phyloP scores from a whole-genome alignment of 53 echinoderm and acorn worm genomes.

The Antedon mediterranea region DNA sequence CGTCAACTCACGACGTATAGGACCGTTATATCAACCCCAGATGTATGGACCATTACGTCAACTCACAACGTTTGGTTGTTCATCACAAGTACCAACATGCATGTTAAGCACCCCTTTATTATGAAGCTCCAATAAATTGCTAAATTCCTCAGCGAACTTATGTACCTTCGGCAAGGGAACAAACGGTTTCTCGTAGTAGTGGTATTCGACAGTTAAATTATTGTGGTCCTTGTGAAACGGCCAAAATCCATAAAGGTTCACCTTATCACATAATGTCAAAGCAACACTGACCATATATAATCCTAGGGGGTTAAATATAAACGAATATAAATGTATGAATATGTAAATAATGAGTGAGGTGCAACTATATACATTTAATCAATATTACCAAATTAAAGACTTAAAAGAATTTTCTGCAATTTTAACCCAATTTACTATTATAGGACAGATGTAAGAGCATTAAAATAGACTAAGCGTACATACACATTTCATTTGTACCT shows the following conservation, averaged over 20 bases:
- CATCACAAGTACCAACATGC: background rate
- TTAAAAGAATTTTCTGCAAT: too few relatives aligned
- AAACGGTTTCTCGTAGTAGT: background rate
- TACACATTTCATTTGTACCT: too few relatives aligned
- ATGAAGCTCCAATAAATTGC: background rate
- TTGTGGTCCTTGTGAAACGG: background rate
- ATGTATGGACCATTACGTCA: too few relatives aligned
- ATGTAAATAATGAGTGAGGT: too few relatives aligned
- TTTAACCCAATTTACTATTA: too few relatives aligned
- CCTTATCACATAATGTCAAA: background rate
- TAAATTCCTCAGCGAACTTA: background rate
- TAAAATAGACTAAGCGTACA: too few relatives aligned
- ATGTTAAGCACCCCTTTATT: background rate
- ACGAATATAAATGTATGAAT: too few relatives aligned
- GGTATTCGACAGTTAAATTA: background rate
- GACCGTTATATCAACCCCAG: too few relatives aligned
- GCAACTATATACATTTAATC: too few relatives aligned
- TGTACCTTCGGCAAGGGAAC: background rate
- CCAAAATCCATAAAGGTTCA: background rate
- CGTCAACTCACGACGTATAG: too few relatives aligned
- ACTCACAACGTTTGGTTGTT: background rate
- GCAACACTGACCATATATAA: background rate
- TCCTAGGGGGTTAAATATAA: background rate
- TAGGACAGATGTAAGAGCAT: too few relatives aligned
- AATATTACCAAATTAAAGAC: too few relatives aligned